Evolutionary conservation across 2,113 vertebrate species (phyloP), one percentile per base, ranked within the genome.

Genomic region (Sardina pilchardus): DNA sequence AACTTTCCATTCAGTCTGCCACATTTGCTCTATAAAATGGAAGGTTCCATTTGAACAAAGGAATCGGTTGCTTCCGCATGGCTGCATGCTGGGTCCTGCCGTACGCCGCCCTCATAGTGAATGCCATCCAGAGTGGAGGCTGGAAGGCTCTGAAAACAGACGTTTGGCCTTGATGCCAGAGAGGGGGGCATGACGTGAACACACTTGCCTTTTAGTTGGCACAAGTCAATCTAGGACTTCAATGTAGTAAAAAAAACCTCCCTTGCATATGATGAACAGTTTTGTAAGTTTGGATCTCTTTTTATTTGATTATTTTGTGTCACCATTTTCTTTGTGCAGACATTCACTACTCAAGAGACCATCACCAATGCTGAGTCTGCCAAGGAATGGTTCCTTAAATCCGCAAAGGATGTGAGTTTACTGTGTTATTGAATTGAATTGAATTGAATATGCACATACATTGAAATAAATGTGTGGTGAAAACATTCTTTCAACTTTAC

Each of bases 311-410:
- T n/a, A 4, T 59, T 6, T 83, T 24, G 16, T 6, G 50, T 24
- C 21, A 24, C 34, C 63, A 30, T 82, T 83, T 1, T 14, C 1
- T 82, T 45, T 42, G 50, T 75, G 0, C 90, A 99, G 98, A 99
- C 98, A 1, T 99, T 99, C 85, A 99, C 98, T 89, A 99, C 98
- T 0, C 98, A 99, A 89, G 98, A 99, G 93, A 99, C 98, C n/a
- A 99, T 99, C 93, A 99, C 98, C 1, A 99, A 99, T 0, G 98
- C 98, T 0, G 98, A 99, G 91, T 99, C 98, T 0, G 98, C 97
- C 6, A 97, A 95, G 85, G 98, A 99, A 42, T 99, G 98, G 98
- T 96, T 99, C 92, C 93, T 99, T 1, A 67, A 71, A 81, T 87
- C 95, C 0, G 97, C 97, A 50, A 96, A 95, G 0, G 95, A 98